Evolutionary conservation across 92 coral and sea anemone genomes (phyloP), one percentile per base, ranked within the genome.

Genomic region (Ricordea florida): DNA sequence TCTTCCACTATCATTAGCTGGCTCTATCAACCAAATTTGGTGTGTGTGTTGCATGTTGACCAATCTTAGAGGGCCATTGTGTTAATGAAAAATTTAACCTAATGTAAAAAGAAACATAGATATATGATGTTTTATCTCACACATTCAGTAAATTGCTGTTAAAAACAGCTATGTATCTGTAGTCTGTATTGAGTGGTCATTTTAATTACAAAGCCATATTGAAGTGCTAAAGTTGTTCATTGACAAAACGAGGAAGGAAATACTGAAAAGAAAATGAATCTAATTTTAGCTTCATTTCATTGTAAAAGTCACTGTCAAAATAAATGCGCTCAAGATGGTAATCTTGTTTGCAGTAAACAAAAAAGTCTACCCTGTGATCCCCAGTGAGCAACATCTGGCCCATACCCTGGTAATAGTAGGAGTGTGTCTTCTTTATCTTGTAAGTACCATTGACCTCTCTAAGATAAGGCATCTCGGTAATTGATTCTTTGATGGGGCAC

Each of bases 361-460:
- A 80, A 56, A 80, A 58, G 40, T 80, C 79, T 17, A 23, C 59
- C 85, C 85, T 69, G 15, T 28, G 30, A 21, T 52, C 24, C 20
- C 85, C 85, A 16, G 85, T 80, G 16, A 80, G 40, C 44, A 47
- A 18, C 79, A 80, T 69, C 69, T 69, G 79, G 21, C 79, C 85
- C 85, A 80, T 80, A 6, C 69, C 40, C 62, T 80, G 79, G 24
- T 80, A 42, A 41, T 80, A 80, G 17, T 80, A 80, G 44, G 10
- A 20, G 64, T 69, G 79, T 20, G 63, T 42, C 41, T 45, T 79
- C 26, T 47, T 45, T 2, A 79, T 71, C 57, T 78, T 78, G 47
- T 52, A 78, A 36, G 48, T 42, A 25, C 83, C 67, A 37, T 35
- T 53, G 20, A 53, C 49, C 20, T 49, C 34, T 53, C 24, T 55